Conservation (phyloP, 2,113 vertebrate species). For the Mobula birostris region DNA sequence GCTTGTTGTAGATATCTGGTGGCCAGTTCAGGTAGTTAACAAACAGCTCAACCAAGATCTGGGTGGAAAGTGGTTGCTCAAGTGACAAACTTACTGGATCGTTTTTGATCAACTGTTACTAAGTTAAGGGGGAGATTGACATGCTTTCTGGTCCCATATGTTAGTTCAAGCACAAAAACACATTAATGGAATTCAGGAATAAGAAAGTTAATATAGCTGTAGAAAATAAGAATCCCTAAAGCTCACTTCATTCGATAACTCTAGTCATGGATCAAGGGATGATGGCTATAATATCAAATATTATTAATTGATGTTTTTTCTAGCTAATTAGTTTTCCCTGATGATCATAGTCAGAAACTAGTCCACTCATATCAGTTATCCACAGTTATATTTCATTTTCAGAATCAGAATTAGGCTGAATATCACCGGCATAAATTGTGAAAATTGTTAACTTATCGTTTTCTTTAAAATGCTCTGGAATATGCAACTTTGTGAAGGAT, state of each 20-base stretch:
- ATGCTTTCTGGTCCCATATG: background rate
- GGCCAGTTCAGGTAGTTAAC: background rate
- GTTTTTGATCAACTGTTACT: background rate
- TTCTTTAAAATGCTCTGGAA: background rate
- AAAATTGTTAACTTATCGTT: background rate
- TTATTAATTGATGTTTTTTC: background rate
- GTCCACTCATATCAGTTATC: background rate
- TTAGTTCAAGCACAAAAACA: background rate
- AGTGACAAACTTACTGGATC: background rate
- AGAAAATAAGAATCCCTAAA: background rate
- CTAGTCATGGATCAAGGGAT: background rate
- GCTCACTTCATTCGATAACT: background rate
- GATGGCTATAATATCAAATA: background rate
- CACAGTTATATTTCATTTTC: background rate
- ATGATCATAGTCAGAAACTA: background rate
- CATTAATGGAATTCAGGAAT: constrained; percentile 9
- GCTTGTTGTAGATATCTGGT: background rate
- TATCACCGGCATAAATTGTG: too few relatives aligned
- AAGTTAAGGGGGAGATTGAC: background rate
- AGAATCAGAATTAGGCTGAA: too few relatives aligned
- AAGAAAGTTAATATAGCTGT: background rate
- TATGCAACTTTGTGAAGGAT: background rate
- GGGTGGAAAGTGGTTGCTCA: background rate
- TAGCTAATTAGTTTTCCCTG: background rate
- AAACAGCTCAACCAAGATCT: constrained; percentile 26